Evolutionary conservation across 2,888 invertebrate species (phyloP).

Genomic region (Tromatobia lineatoria): DNA sequence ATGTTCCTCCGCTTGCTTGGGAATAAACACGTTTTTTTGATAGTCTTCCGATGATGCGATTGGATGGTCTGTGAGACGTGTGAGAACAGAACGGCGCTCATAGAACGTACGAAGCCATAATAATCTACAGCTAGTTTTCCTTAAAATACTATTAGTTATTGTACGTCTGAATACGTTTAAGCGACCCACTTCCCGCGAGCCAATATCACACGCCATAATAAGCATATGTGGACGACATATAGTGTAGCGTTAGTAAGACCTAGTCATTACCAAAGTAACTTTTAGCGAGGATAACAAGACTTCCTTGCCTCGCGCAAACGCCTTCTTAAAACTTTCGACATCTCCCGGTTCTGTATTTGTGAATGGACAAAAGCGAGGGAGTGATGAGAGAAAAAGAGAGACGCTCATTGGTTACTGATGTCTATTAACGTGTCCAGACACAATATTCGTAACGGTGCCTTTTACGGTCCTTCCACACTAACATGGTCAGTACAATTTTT

Average conservation of each 20-base stretch:
- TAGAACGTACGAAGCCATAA: conserved; percentile 67
- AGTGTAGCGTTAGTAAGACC: conserved; percentile 81
- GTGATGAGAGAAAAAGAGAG: conserved; percentile 22
- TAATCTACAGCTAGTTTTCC: conserved; percentile 66
- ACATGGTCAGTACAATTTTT: conserved; percentile 57
- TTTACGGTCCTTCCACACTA: conserved; percentile 31
- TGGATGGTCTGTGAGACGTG: conserved; percentile 6
- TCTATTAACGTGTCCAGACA: conserved; percentile 41
- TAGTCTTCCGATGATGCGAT: conserved; percentile 9
- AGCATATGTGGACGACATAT: conserved; percentile 64
- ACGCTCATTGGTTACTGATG: conserved; percentile 38
- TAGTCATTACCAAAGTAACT: conserved; percentile 85
- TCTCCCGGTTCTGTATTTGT: conserved; percentile 3
- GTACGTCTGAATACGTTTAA: conserved; percentile 58
- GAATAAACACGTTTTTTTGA: conserved; percentile 4
- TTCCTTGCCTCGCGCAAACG: conserved; percentile 58
- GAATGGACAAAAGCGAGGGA: not conserved
- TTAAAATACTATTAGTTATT: conserved; percentile 67
- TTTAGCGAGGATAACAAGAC: conserved; percentile 68
- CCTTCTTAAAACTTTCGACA: conserved; percentile 50
- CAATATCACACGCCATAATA: conserved; percentile 70
- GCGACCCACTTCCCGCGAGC: conserved; percentile 48
- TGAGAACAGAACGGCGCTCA: conserved; percentile 17
- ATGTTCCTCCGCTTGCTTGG: conserved; percentile 16
- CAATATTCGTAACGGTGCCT: conserved; percentile 61